Percentiles rank a stretch among this genome's conserved stretches.
Evolutionary conservation across 2,888 invertebrate species (phyloP).

Genomic region (Lithophane semibrunnea): DNA sequence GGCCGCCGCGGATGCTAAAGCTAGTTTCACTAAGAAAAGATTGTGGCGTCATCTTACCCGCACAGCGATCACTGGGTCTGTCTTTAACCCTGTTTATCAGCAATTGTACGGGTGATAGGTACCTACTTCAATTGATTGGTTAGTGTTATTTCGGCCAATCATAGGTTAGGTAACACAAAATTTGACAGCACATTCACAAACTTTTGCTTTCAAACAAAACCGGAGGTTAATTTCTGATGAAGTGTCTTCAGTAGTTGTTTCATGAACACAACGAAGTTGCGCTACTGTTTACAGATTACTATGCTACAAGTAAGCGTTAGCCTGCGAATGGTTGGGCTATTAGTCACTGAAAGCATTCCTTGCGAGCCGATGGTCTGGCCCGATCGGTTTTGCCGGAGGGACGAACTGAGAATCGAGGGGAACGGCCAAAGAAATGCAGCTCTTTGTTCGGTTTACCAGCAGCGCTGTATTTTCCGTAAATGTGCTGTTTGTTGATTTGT

Average conservation of each 20-base stretch:
- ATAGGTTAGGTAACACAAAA: background rate
- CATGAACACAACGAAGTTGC: conserved; percentile 23
- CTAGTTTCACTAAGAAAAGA: background rate
- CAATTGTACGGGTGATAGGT: background rate
- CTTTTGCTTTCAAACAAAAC: conserved; percentile 7
- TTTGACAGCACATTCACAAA: background rate
- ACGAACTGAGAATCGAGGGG: conserved; percentile 59
- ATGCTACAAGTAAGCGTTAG: conserved; percentile 72
- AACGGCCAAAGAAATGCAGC: conserved; percentile 63
- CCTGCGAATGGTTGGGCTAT: conserved; percentile 80
- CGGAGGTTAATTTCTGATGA: background rate
- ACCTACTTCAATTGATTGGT: background rate
- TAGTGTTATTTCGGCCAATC: background rate
- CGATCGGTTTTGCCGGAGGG: conserved; percentile 63
- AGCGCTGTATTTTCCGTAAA: conserved; percentile 59
- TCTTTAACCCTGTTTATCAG: background rate
- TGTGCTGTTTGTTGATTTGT: conserved; percentile 39
- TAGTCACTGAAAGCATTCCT: conserved; percentile 88
- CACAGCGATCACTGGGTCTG: background rate
- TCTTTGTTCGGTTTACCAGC: conserved; percentile 57
- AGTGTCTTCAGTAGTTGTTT: conserved; percentile 7
- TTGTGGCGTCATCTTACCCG: background rate
- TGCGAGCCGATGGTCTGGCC: conserved; percentile 79
- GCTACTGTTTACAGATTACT: conserved; percentile 49
- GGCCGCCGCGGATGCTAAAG: background rate